Evolutionary conservation across 2,888 invertebrate species (phyloP), one percentile per base, ranked within the genome.

Genomic region (Hyposoter dolosus): DNA sequence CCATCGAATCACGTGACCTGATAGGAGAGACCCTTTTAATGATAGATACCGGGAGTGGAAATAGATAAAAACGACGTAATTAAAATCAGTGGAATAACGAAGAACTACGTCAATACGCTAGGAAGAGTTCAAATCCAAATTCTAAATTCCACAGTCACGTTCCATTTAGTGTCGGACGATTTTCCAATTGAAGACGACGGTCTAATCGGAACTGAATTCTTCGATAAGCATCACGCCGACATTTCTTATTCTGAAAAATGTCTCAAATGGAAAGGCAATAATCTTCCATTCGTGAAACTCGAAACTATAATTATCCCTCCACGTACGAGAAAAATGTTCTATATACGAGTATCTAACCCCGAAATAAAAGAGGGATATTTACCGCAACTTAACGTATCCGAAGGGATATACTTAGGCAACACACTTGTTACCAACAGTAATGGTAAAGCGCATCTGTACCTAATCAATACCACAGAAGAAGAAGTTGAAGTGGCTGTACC

Each of bases 171-270:
- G 1, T 17, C 68, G 2, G 50, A 87, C 17, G 72, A 85, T 19
- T 85, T 85, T 17, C 83, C 83, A 0, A 83, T 87, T 19, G 80
- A 66, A 28, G 65, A 78, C 6, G 83, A 87, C 23, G 87, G 85
- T 4, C 47, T 87, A 17, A 75, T 87, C 9, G 87, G 83, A 0
- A 80, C 69, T 0, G 78, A 80, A 40, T 83, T 87, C 17, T 78
- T 85, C 17, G 56, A 45, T 2, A 68, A 35, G 0, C 68, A 83
- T 28, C 28, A 53, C 3, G 80, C 82, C 0, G 83, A 83, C 1
- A 76, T 85, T 0, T 69, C 76, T 1, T 82, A 84, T n/a, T 80
- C 80, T 0, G 56, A 69, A 3, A 53, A 56, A 43, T 83, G 80
- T 28, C n/a, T 87, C 0, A 87, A 68, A 50, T 82, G 76, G 77